phyloP scores from a whole-genome alignment of 2,797 vertebrate genomes.

The Manis pentadactyla region DNA sequence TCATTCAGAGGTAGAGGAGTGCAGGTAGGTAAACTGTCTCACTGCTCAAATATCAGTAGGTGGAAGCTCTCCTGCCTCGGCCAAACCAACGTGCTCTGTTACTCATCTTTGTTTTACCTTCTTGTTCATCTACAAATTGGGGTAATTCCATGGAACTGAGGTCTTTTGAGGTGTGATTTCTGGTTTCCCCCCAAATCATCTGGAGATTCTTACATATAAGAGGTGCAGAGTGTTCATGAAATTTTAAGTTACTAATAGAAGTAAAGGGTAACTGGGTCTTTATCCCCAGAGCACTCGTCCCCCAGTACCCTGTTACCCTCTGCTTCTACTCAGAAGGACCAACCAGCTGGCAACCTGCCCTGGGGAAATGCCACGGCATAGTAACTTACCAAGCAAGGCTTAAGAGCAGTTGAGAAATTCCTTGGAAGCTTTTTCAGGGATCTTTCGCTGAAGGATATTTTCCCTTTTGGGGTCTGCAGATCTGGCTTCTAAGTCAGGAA shows the following conservation, averaged over 20 bases:
- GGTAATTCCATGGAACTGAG: not conserved
- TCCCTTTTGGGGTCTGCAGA: constrained; percentile 86
- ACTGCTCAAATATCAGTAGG: not conserved
- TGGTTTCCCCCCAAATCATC: not conserved
- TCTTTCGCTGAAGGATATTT: not conserved
- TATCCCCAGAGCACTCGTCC: not conserved
- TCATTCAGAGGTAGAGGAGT: constrained; percentile 23
- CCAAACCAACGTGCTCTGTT: not conserved
- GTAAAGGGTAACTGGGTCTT: not conserved
- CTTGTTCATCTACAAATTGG: not conserved
- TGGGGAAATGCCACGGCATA: too few species aligned
- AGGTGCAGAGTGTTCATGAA: constrained; percentile 4
- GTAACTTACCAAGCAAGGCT: not conserved
- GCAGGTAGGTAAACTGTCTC: not conserved
- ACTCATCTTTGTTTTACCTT: not conserved
- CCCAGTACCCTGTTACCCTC: not conserved
- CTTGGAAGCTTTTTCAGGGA: not conserved
- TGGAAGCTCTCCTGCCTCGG: not conserved
- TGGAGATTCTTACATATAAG: not conserved
- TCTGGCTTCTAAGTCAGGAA: constrained; percentile 91
- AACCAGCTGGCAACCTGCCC: not conserved
- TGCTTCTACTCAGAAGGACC: not conserved
- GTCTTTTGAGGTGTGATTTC: constrained; percentile 25
- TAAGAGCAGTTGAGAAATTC: not conserved
- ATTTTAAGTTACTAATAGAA: constrained; percentile 20